These are phyloP conservation scores for Oncorhynchus mykiss DNA, from an alignment of 2,113 vertebrate species.

Conservation along the genomic window DNA sequence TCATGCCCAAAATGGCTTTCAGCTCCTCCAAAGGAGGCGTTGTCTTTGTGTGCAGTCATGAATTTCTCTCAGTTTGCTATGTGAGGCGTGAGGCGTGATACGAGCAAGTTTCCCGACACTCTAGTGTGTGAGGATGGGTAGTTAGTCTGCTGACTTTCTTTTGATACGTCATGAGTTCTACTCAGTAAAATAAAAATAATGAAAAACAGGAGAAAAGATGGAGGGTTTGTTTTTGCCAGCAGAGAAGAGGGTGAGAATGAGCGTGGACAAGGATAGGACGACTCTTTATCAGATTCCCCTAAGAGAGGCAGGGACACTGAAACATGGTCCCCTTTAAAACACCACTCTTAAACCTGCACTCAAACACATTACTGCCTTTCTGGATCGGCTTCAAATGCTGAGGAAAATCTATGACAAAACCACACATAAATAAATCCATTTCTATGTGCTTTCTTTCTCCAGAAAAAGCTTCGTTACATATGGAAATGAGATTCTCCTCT, in stretches of 20 bases:
- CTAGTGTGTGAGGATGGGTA: slow-evolving; percentile 1
- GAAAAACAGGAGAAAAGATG: slow-evolving; percentile 15
- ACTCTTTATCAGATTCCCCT: not conserved
- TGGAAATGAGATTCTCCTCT: slow-evolving; percentile 68
- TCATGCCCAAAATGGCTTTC: slow-evolving; percentile 12
- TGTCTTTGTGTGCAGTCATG: slow-evolving; percentile 7
- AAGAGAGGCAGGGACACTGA: slow-evolving; percentile 10
- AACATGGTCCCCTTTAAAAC: not conserved
- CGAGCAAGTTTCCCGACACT: not conserved
- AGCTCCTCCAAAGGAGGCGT: not conserved
- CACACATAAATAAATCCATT: slow-evolving; percentile 60
- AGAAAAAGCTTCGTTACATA: slow-evolving; percentile 64
- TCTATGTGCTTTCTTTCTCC: slow-evolving; percentile 42
- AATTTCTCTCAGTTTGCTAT: not conserved
- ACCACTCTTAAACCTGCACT: slow-evolving; percentile 18
- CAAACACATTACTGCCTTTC: slow-evolving; percentile 52
- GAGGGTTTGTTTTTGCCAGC: slow-evolving; percentile 35
- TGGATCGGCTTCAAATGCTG: slow-evolving; percentile 59
- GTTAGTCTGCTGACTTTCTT: not conserved
- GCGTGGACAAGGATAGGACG: slow-evolving; percentile 14
- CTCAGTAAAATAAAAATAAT: not conserved
- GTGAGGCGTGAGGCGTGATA: not conserved
- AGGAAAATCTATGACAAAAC: slow-evolving; percentile 59
- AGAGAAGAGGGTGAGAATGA: not conserved
- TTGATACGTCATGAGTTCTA: not conserved